Base-by-base conservation (phyloP, 2,113 vertebrate species). In the Ceratotherium simum region DNA sequence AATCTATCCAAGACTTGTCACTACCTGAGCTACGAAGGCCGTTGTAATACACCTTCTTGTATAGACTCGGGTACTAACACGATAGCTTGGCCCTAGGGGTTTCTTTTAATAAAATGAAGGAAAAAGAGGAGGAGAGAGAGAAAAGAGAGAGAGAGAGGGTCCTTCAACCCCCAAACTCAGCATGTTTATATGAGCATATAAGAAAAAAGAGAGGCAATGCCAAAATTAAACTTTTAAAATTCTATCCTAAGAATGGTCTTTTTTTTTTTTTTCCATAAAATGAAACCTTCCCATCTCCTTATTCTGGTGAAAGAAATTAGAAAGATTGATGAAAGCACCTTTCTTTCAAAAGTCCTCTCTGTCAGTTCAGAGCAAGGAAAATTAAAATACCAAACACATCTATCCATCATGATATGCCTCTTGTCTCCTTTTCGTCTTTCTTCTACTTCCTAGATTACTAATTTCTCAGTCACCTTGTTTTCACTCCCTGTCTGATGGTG, bases 341-440 rank as follows among this genome's bases (percentile, higher is more conserved):
- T 95, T 87, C 83, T 97, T 89, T 97, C 54, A 72, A 92, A 98
- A 97, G 73, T 80, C 65, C 27, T 84, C 83, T 58, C 42, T 94
- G 67, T 94, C 84, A 88, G 60, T 88, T 91, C 72, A 73, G 80
- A 98, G 67, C 18, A 79, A 91, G 48, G 56, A 31, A 91, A 81
- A 92, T 94, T 89, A 96, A 97, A 98, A 91, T 6, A 84, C 60
- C 60, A 78, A 92, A 92, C 81, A 95, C 95, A 87, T 86, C 20
- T 93, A 95, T 95, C 78, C 91, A 91, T 94, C 96, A 90, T 9
- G n/a, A 90, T 10, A 17, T 3, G 8, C n/a, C 33, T 96, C 91
- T 58, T 86, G 67, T 92, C 69, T 95, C 39, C 58, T 89, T 95
- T 75, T 33, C 83, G 72, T 76, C 81, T 84, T 89, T 70, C 80